Evolutionary conservation across 1,140 invertebrate genomes (phyloP), one percentile per base, ranked within the genome.

Genomic region (Atta cephalotes): DNA sequence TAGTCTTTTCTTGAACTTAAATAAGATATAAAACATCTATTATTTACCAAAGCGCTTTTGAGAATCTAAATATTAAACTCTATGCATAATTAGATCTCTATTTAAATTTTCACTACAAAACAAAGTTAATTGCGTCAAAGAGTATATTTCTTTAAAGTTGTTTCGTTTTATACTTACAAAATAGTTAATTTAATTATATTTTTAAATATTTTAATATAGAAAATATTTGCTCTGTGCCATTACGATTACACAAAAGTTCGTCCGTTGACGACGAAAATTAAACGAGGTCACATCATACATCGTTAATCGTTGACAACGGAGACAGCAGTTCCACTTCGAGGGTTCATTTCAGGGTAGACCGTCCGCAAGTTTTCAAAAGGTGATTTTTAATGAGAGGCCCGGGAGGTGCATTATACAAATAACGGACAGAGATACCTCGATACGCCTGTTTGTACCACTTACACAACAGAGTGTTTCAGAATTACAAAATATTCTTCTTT

Each of bases 361-460:
- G 86, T 78, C 86, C 74, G 79, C 60, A 60, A 21, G 66, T 86
- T 65, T 53, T 82, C 88, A 60, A 86, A 53, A 60, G 85, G 49
- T 80, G 87, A 84, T 88, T 90, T 91, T 91, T 91, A 91, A 90
- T 90, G 90, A 91, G 87, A 89, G 84, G 56, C 63, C 85, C 66
- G 81, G 70, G 86, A 91, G 84, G 88, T 89, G 86, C 85, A 84
- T 85, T 74, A 80, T 87, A 79, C 74, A 79, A 85, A 85, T 85
- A 85, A 79, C 60, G 49, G 35, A 74, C 80, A 28, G 10, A 84
- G 18, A 6, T 45, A 39, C 21, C n/a, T 56, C 35, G 65, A 21
- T 68, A 49, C n/a, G 63, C 51, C 7, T 56, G 65, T 56, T 84
- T 49, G n/a, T 39, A 25, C 39, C 39, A n/a, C 10, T 84, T 63